Percentiles rank a stretch among this genome's conserved stretches.
These are phyloP conservation scores for Patella ulyssiponensis DNA, from an alignment of 2,888 invertebrate genomes.

Conservation along the genomic window DNA sequence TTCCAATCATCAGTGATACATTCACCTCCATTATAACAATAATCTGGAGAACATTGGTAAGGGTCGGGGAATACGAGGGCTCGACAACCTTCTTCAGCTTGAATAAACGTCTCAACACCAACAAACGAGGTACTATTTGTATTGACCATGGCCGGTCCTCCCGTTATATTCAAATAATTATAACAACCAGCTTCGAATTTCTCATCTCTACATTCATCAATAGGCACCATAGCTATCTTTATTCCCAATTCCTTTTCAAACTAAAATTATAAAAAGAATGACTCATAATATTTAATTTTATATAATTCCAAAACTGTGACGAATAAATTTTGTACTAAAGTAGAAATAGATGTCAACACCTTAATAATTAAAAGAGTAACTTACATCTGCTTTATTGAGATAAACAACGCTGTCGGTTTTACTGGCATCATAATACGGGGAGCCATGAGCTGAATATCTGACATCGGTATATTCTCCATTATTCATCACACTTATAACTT, in stretches of 20 bases:
- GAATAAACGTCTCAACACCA: constrained; percentile 92
- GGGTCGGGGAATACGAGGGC: constrained; percentile 81
- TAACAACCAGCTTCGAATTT: constrained; percentile 87
- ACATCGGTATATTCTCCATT: constrained; percentile 89
- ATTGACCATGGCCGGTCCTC: constrained; percentile 83
- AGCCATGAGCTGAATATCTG: constrained; percentile 94
- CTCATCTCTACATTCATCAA: constrained; percentile 76
- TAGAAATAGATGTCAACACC: no score
- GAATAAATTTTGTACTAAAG: no score
- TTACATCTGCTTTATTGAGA: constrained; percentile 57
- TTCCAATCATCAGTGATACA: constrained; percentile 78
- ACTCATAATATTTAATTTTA: not conserved
- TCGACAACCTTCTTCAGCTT: constrained; percentile 80
- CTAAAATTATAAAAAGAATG: constrained; percentile 64
- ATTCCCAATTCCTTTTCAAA: constrained; percentile 95
- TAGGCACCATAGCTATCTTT: constrained; percentile 97
- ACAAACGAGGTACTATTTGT: constrained; percentile 97
- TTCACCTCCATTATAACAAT: constrained; percentile 94
- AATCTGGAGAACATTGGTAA: constrained; percentile 81
- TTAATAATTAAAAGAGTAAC: constrained; percentile 4
- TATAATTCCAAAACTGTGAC: not conserved
- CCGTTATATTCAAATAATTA: constrained; percentile 82
- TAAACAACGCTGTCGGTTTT: constrained; percentile 91
- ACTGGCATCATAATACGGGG: constrained; percentile 95
- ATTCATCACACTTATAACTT: constrained; percentile 94